Evolutionary conservation across 1,140 invertebrate genomes (phyloP), one percentile per base, ranked within the genome.

Genomic region (Pygmarrhopalites habei): DNA sequence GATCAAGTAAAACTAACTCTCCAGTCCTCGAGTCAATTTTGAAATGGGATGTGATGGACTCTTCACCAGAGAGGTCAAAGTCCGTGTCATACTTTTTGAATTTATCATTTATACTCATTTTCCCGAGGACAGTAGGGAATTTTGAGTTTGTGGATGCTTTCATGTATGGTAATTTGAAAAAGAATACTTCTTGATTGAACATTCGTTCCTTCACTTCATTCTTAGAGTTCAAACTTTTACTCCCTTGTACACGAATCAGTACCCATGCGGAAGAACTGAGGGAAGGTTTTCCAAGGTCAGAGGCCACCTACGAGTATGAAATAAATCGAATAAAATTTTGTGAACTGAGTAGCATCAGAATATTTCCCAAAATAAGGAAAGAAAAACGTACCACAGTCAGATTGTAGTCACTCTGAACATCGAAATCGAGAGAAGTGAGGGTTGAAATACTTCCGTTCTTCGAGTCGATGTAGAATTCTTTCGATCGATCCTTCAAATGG

Each of bases 251-350:
- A 14, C 83, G 74, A 25, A 79, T 71, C 2, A 92, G 74, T 23
- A 90, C 75, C 51, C 58, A 66, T 3, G 89, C 88, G 0, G 85
- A 85, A 0, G 88, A 86, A 56, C 86, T 89, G 10, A 89, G 74
- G 67, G 87, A 86, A 0, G 89, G 89, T 29, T 83, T 86, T 1
- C 90, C 90, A 21, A 90, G 77, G 78, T 92, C 90, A 0, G 88
- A 88, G 0, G 88, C 89, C 15, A 58, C 35, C 55, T 41, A 28
- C 7, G n/a, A n/a, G n/a, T n/a, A n/a, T n/a, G n/a, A n/a, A n/a
- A n/a, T n/a, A n/a, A n/a, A n/a, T n/a, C n/a, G n/a, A 49, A 49
- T 49, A 14, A 49, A 12, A 49, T 49, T 49, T 49, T 49, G 46
- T n/a, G n/a, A n/a, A n/a, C n/a, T n/a, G n/a, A n/a, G n/a, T 49